A percentile compares a stretch with the other conserved stretches of the same genome.
These are phyloP conservation scores for Lapara coniferarum DNA, from an alignment of 2,888 invertebrate species.

Conservation along the genomic window DNA sequence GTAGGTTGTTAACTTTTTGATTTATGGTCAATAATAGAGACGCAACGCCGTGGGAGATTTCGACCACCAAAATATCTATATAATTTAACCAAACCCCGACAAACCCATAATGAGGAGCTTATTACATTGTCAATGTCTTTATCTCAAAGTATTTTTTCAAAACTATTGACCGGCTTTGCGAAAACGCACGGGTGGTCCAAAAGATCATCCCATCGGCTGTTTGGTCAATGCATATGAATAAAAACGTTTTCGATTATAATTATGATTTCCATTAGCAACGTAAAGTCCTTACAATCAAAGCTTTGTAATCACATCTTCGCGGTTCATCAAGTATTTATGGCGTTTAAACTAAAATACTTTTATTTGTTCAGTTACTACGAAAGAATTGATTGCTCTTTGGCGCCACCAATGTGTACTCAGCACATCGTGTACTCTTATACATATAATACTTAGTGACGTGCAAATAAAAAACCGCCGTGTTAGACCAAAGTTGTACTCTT, in stretches of 20 bases:
- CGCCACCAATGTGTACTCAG: constrained; percentile 52
- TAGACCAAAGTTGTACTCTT: constrained; percentile 21
- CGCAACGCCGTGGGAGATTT: constrained; percentile 82
- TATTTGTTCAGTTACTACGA: constrained; percentile 54
- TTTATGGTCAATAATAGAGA: constrained; percentile 84
- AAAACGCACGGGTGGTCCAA: constrained; percentile 68
- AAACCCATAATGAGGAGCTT: constrained; percentile 72
- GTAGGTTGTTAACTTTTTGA: constrained; percentile 84
- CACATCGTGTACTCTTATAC: constrained; percentile 18
- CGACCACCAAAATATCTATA: constrained; percentile 71
- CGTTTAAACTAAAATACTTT: constrained; percentile 49
- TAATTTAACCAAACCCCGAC: constrained; percentile 80
- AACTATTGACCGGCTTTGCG: constrained; percentile 42
- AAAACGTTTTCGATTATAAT: constrained; percentile 39
- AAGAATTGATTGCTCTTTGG: constrained; percentile 57
- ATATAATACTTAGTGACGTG: constrained; percentile 23
- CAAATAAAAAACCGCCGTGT: constrained; percentile 16
- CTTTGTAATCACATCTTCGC: constrained; percentile 50
- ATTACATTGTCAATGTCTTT: constrained; percentile 69
- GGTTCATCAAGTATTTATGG: constrained; percentile 57
- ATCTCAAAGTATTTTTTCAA: constrained; percentile 43
- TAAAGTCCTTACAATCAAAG: constrained; percentile 51
- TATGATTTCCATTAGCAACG: constrained; percentile 46
- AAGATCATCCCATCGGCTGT: constrained; percentile 44
- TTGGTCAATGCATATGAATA: constrained; percentile 44